Evolutionary conservation across 2,888 invertebrate genomes (phyloP), one percentile per base, ranked within the genome.

Genomic region (Microctonus hyperodae): DNA sequence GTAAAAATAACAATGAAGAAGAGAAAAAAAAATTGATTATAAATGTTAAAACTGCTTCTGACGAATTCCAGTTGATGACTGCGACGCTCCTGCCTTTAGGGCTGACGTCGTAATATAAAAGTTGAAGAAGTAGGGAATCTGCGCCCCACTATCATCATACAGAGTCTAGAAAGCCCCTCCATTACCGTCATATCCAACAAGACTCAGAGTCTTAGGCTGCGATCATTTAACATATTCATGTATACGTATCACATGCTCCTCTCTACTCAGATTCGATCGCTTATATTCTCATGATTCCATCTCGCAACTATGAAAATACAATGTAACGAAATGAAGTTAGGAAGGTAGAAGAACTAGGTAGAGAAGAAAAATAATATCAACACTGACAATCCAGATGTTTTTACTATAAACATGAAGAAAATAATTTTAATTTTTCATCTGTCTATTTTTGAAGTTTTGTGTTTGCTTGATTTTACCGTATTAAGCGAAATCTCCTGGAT

Each of bases 41-140:
- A 31, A 50, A 22, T 11, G 25, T 25, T 20, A 53, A 50, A 23
- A 60, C 66, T 58, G 65, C 60, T 69, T 64, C 67, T 74, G 68
- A 70, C 70, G 73, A 74, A 73, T 74, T 78, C 79, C 76, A 76
- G 75, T 64, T 72, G 72, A 71, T 78, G 71, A 80, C 79, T 80
- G 75, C 74, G 73, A 62, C 35, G 51, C 22, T 40, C 53, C 16
- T 28, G 51, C 53, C 33, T 62, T 57, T 51, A 51, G 51, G 31
- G 50, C 37, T 62, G 48, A 53, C 28, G 58, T 55, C 25, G 58
- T 13, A 51, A 23, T 64, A 16, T 20, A 55, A 6, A 37, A 58
- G 31, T 31, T 64, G 33, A 57, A 63, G 62, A 67, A 58, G 50
- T 67, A 57, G 61, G 56, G 44, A 50, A 25, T 25, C 31, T 33